Base-by-base conservation (phyloP, 2,113 vertebrate genomes). In the Otus sunia region DNA sequence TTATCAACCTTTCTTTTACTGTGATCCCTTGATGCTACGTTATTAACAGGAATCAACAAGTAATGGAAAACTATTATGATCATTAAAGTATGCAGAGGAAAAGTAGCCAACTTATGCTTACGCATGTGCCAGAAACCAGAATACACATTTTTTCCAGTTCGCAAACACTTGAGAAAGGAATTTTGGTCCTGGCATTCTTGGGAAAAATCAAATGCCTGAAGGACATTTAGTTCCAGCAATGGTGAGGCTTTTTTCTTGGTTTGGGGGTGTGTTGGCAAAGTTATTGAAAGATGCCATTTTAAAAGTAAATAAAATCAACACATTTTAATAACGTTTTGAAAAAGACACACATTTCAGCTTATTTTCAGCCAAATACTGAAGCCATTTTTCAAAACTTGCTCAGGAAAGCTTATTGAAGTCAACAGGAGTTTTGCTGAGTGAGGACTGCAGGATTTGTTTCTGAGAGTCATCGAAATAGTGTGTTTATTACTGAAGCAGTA, bases 401-500 rank as follows among this genome's bases (percentile, higher is more conserved):
- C 67, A 86, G 43, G 45, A 64, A 79, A 71, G 10, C 27, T 74
- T 53, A 76, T 2, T 91, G 77, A 94, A 94, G 45, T 86, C 72
- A 94, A 80, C 21, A 85, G 41, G 36, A 94, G 64, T 81, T 95
- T 78, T 94, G 37, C 52, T 91, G 74, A 94, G 56, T 78, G 78
- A 92, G 52, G n/a, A 58, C 36, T 78, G 34, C 56, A 94, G 64
- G 52, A 91, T 79, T 91, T 89, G 62, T 78, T 90, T 94, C 82
- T 96, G 88, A 72, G 91, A 95, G 94, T 93, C 87, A 79, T 79
- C 37, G 22, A 97, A 97, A 96, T 47, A 69, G 16, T 77, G 79
- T 83, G 74, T 97, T 97, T 97, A 91, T 97, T 97, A 93, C 88
- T 62, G 87, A 97, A 98, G 72, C 69, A 85, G 88, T 55, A 92